Evolutionary conservation across 2,888 invertebrate genomes (phyloP).

Genomic region (Epirrita christyi): DNA sequence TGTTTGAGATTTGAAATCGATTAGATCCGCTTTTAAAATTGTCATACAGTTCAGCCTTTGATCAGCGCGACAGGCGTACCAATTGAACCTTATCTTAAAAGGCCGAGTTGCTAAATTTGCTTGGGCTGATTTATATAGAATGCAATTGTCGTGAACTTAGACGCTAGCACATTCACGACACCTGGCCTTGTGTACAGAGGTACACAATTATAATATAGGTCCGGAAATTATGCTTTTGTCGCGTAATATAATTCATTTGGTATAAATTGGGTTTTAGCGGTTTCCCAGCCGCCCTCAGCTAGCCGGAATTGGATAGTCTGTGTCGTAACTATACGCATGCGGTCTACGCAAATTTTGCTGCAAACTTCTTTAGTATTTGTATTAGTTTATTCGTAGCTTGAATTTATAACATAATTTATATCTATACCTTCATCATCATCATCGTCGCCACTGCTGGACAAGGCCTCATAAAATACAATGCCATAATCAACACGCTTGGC

Average conservation of each 20-base stretch:
- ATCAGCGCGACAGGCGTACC: slow-evolving; percentile 50
- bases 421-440: too few species aligned
- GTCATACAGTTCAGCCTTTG: slow-evolving; percentile 60
- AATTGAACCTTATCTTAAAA: slow-evolving; percentile 61
- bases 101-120: slow-evolving; percentile 64
- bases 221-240: slow-evolving; percentile 76
- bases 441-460: too few species aligned
- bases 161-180: slow-evolving; percentile 62
- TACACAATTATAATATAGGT: slow-evolving; percentile 72
- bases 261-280: slow-evolving; percentile 56
- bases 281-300: slow-evolving; percentile 40
- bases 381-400: too few species aligned
- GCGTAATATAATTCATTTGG: slow-evolving; percentile 55
- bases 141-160: slow-evolving; percentile 71
- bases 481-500: too few species aligned
- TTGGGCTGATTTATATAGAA: slow-evolving; percentile 64
- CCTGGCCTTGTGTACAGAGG: slow-evolving; percentile 71
- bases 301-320: slow-evolving; percentile 54
- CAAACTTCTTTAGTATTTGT: neutral
- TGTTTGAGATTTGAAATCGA: slow-evolving; percentile 68
- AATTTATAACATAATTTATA: too few species aligned
- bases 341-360: slow-evolving; percentile 29
- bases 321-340: slow-evolving; percentile 52
- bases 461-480: too few species aligned
- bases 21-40: slow-evolving; percentile 77